phyloP scores from a whole-genome alignment of 2,888 invertebrate species.

The Melanotus villosus region DNA sequence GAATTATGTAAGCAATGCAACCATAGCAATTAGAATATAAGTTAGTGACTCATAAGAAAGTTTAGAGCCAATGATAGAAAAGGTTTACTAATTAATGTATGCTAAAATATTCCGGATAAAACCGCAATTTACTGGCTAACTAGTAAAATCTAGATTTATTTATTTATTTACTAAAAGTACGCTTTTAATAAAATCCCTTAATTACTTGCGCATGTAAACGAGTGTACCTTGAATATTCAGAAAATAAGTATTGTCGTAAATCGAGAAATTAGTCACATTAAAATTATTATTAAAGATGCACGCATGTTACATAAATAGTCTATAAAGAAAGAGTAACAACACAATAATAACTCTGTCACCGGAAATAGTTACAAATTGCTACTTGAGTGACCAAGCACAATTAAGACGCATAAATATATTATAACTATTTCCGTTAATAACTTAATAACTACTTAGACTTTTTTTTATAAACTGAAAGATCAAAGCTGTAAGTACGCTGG shows the following conservation, averaged over 20 bases:
- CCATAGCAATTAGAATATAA: too few species aligned
- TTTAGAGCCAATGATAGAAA: background rate
- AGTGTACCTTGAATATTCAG: background rate
- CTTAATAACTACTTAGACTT: background rate
- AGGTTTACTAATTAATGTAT: slow-evolving; percentile 9
- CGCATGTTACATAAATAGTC: slow-evolving; percentile 5
- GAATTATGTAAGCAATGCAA: too few species aligned
- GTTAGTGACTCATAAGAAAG: too few species aligned
- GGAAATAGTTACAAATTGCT: slow-evolving; percentile 10
- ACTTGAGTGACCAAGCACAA: background rate
- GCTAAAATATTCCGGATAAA: slow-evolving; percentile 10
- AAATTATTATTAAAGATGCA: background rate
- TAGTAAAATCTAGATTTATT: background rate
- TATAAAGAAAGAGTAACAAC: background rate
- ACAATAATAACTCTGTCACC: background rate
- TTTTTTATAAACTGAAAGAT: background rate
- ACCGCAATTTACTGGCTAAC: slow-evolving; percentile 4
- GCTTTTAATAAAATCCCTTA: background rate
- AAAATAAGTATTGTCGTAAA: background rate
- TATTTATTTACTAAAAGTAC: background rate
- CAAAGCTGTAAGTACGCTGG: too few species aligned
- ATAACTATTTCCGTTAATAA: background rate
- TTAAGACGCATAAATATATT: background rate
- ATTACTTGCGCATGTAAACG: background rate
- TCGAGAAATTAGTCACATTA: background rate